Conservation (phyloP, 2,113 vertebrate species). For the Pionites leucogaster region DNA sequence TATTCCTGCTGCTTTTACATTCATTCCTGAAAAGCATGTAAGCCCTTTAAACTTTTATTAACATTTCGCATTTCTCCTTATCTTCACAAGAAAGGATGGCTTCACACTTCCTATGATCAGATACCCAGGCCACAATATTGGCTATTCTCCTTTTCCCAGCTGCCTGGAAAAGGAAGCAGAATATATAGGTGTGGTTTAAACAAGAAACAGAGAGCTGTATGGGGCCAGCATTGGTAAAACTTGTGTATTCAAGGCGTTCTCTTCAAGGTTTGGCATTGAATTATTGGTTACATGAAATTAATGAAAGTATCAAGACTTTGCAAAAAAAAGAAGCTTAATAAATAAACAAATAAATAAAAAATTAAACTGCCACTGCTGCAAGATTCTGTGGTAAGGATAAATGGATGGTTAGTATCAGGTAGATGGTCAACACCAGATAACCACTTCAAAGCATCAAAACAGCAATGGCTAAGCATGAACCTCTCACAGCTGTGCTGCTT, state of each 20-base stretch:
- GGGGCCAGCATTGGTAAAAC: background rate
- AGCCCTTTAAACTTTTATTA: background rate
- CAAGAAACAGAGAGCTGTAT: background rate
- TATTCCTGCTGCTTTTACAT: background rate
- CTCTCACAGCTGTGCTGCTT: rapidly evolving
- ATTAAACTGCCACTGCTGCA: background rate
- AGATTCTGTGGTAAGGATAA: background rate
- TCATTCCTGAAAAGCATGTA: background rate
- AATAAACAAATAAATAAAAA: no score
- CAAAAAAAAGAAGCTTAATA: background rate
- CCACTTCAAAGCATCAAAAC: rapidly evolving
- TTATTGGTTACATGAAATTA: background rate
- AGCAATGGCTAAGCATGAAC: rapidly evolving
- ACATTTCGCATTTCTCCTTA: background rate
- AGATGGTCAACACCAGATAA: rapidly evolving
- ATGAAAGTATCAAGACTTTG: background rate
- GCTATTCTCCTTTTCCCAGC: background rate
- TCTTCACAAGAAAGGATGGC: background rate
- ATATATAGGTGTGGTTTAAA: background rate
- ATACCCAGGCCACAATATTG: background rate
- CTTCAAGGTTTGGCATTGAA: background rate
- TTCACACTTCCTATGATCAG: background rate
- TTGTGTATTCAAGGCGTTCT: background rate
- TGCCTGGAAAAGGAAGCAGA: background rate
- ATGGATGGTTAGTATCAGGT: rapidly evolving